phyloP scores from a whole-genome alignment of 2,888 invertebrate genomes.

The Pyrocoelia pectoralis region DNA sequence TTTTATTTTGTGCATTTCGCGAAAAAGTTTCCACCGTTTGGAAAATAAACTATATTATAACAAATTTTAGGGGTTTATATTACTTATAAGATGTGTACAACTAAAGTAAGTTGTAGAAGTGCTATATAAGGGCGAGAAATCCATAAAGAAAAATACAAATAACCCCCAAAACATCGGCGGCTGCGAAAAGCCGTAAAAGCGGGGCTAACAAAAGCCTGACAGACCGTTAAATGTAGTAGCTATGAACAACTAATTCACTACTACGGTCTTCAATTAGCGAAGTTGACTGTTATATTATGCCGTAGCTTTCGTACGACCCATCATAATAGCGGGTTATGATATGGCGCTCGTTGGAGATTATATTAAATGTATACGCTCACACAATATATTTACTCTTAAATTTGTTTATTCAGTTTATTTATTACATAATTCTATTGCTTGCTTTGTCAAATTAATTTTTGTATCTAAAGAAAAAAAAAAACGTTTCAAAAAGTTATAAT shows the following conservation, averaged over 20 bases:
- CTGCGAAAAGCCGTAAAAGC: conserved; percentile 43
- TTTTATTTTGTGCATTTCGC: no score
- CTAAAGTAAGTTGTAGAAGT: conserved; percentile 12
- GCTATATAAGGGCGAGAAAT: conserved; percentile 15
- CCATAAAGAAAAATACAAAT: conserved; percentile 30
- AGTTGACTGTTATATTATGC: conserved; percentile 53
- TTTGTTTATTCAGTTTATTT: no score
- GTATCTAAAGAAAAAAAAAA: no score
- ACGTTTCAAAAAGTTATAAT: no score
- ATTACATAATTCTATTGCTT: no score
- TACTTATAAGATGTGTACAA: conserved; percentile 1
- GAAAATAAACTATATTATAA: no score
- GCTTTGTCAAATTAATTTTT: no score
- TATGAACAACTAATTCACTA: conserved; percentile 60
- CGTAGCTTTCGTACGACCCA: conserved; percentile 46
- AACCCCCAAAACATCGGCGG: conserved; percentile 33
- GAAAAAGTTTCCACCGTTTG: no score
- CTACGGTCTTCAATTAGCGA: conserved; percentile 59
- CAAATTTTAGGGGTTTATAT: no score
- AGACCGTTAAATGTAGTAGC: conserved; percentile 54
- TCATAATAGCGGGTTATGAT: conserved; percentile 48
- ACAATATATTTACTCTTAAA: no score
- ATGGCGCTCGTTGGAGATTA: conserved; percentile 48
- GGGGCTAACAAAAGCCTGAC: conserved; percentile 41
- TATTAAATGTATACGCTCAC: conserved; percentile 37